A percentile compares a stretch with the other conserved stretches of the same genome.
Evolutionary conservation across 1,140 invertebrate genomes (phyloP).

Genomic region (Paralvinella palmiformis): DNA sequence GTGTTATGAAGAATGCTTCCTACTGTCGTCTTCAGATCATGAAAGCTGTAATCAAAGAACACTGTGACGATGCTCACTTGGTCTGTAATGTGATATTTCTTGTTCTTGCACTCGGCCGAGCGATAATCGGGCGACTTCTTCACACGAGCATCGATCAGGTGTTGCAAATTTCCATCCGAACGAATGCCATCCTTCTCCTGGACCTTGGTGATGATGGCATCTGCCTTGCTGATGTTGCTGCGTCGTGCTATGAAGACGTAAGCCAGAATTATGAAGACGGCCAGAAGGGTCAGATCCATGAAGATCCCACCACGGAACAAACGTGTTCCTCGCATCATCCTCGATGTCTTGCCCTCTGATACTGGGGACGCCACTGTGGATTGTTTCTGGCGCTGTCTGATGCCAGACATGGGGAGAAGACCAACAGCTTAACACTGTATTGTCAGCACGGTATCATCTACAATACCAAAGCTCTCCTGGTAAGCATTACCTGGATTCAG

Average conservation of each 20-base stretch:
- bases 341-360: too few species aligned
- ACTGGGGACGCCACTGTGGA: too few species aligned
- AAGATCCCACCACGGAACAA: neutral
- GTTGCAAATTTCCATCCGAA: neutral
- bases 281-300: neutral
- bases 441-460: too few species aligned
- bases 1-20: constrained; percentile 1
- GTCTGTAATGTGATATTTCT: neutral
- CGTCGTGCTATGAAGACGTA: constrained; percentile 2
- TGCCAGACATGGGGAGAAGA: too few species aligned
- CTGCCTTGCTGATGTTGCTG: neutral
- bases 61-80: constrained; percentile 9
- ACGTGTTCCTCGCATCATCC: neutral
- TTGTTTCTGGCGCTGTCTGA: too few species aligned
- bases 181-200: neutral
- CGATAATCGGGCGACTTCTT: neutral
- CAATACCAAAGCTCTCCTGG: too few species aligned
- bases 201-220: neutral
- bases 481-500: too few species aligned
- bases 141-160: neutral
- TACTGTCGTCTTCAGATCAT: constrained; percentile 17
- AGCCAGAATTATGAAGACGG: neutral
- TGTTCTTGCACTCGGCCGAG: neutral
- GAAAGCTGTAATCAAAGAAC: constrained; percentile 18
- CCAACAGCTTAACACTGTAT: too few species aligned